These are phyloP conservation scores for Ciconia stormi DNA, from an alignment of 2,113 vertebrate genomes.

Conservation along the genomic window DNA sequence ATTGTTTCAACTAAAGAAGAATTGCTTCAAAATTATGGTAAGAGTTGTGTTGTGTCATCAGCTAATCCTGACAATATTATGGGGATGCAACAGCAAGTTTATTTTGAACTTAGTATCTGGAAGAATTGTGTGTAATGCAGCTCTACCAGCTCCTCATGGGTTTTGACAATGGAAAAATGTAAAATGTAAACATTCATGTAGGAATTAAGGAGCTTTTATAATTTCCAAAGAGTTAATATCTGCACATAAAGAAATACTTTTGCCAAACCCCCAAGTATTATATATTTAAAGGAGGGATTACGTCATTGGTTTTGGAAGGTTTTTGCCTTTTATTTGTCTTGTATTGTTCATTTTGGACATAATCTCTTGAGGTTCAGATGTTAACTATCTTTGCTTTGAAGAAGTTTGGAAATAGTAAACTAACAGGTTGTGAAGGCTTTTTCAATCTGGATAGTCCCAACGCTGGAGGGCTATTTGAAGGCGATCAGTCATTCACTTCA, in stretches of 20 bases:
- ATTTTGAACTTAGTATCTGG: neutral
- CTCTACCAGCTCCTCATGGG: neutral
- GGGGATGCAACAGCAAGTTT: neutral
- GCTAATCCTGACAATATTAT: neutral
- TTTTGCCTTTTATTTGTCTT: neutral
- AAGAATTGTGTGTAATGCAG: neutral
- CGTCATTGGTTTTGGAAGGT: neutral
- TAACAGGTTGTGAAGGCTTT: neutral
- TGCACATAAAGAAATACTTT: neutral
- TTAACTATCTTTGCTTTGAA: neutral
- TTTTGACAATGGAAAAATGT: neutral
- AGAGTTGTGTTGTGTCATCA: neutral
- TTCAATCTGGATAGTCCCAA: neutral
- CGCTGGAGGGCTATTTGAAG: neutral
- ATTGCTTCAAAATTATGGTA: conserved; percentile 91
- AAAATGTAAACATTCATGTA: neutral
- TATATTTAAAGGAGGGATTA: neutral
- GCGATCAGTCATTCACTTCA: neutral
- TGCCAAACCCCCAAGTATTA: neutral
- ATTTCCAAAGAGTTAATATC: neutral
- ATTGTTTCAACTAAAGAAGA: conserved; percentile 97
- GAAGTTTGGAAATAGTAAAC: neutral
- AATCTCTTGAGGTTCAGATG: neutral
- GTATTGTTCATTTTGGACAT: neutral
- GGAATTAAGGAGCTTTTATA: neutral